These are phyloP conservation scores for Sarcophaga caerulescens DNA, from an alignment of 2,888 invertebrate genomes.

Conservation along the genomic window DNA sequence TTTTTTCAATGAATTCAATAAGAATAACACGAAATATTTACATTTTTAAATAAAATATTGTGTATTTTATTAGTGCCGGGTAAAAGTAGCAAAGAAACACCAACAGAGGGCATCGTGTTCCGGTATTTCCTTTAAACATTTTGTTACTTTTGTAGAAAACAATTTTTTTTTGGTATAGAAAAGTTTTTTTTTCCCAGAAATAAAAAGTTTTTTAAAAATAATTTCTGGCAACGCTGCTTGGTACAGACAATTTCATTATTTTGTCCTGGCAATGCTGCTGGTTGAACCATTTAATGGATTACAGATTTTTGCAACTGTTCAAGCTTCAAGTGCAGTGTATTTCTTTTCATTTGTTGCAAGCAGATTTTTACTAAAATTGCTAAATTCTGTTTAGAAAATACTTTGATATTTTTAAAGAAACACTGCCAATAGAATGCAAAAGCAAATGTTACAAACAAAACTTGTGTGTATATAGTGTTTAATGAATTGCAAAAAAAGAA, in stretches of 20 bases:
- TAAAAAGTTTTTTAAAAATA: too few species aligned
- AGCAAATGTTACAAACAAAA: background rate
- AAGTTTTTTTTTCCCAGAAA: too few species aligned
- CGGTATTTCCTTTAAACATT: too few species aligned
- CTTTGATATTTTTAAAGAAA: background rate
- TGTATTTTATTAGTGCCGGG: too few species aligned
- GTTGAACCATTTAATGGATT: background rate
- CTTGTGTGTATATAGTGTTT: background rate
- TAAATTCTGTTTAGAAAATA: constrained; percentile 2
- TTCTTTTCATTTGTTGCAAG: constrained; percentile 34
- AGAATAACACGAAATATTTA: too few species aligned
- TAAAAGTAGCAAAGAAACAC: too few species aligned
- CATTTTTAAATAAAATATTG: too few species aligned
- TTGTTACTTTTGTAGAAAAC: too few species aligned
- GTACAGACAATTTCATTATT: background rate
- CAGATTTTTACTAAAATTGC: background rate
- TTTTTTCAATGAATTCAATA: too few species aligned
- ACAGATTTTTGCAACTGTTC: constrained; percentile 2
- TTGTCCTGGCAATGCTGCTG: background rate
- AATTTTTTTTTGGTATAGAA: too few species aligned
- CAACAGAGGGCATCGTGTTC: too few species aligned
- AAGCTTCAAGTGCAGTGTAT: constrained; percentile 25
- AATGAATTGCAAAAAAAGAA: background rate
- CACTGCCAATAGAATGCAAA: background rate
- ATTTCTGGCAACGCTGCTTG: too few species aligned